Evolutionary conservation across 1,140 invertebrate species (phyloP).

Genomic region (Caenorhabditis tropicalis): DNA sequence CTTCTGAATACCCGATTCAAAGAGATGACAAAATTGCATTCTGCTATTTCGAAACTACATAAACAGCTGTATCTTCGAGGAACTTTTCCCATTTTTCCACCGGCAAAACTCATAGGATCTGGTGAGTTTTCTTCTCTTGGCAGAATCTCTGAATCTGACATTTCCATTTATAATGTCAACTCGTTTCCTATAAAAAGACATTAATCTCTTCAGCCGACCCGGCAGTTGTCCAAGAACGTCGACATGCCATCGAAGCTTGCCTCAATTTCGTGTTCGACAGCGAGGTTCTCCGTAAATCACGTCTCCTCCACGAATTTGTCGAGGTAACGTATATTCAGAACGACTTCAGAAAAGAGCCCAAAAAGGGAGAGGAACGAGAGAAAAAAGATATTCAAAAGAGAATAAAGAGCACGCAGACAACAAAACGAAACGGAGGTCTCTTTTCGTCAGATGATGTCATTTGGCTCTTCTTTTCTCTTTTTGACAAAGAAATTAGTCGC

Average conservation of each 20-base stretch:
- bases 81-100: slow-evolving; percentile 27
- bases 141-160: background rate
- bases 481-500: background rate
- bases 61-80: slow-evolving; percentile 45
- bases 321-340: background rate
- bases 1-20: slow-evolving; percentile 25
- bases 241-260: background rate
- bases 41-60: slow-evolving; percentile 11
- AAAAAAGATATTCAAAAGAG: background rate
- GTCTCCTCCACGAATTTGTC: slow-evolving; percentile 36
- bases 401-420: background rate
- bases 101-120: slow-evolving; percentile 16
- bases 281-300: slow-evolving; percentile 39
- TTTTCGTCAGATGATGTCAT: slow-evolving; percentile 40
- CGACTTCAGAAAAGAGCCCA: background rate
- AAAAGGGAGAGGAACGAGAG: background rate
- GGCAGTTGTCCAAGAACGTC: slow-evolving; percentile 5
- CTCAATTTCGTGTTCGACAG: slow-evolving; percentile 39
- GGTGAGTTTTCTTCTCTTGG: background rate
- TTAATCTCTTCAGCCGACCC: background rate
- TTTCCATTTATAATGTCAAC: too few species aligned
- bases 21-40: slow-evolving; percentile 27
- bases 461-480: background rate
- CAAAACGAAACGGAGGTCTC: background rate
- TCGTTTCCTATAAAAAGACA: background rate